A percentile compares a stretch with the other conserved stretches of the same genome.
phyloP scores from a whole-genome alignment of 2,888 invertebrate species.

The Aricia artaxerxes region DNA sequence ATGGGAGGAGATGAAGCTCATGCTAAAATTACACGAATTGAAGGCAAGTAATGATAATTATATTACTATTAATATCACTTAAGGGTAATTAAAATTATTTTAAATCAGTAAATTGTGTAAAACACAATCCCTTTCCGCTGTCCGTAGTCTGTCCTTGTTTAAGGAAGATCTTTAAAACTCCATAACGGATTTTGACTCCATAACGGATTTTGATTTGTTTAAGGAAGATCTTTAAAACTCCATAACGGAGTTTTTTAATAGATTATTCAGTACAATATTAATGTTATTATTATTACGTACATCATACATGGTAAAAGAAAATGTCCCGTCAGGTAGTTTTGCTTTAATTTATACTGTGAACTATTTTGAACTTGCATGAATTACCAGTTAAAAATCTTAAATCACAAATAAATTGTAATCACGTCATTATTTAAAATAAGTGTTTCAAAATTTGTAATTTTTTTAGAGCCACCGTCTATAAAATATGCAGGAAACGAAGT shows the following conservation, averaged over 20 bases:
- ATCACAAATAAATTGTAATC: not conserved
- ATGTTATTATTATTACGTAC: no score
- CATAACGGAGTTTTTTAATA: not conserved
- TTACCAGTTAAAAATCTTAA: no score
- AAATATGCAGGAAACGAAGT: constrained; percentile 35
- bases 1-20: constrained; percentile 41
- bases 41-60: constrained; percentile 25
- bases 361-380: no score
- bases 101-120: not conserved
- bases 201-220: not conserved
- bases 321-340: no score
- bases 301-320: no score
- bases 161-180: not conserved
- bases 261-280: no score
- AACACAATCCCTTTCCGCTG: not conserved
- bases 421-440: not conserved
- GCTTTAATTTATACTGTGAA: no score
- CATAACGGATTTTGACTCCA: not conserved
- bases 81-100: not conserved
- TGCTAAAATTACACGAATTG: constrained; percentile 43
- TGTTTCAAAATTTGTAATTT: not conserved
- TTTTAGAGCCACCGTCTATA: constrained; percentile 51
- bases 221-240: no score
- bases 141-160: not conserved
- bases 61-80: not conserved